phyloP scores from a whole-genome alignment of 2,888 invertebrate genomes.

The Lissonota sp. region DNA sequence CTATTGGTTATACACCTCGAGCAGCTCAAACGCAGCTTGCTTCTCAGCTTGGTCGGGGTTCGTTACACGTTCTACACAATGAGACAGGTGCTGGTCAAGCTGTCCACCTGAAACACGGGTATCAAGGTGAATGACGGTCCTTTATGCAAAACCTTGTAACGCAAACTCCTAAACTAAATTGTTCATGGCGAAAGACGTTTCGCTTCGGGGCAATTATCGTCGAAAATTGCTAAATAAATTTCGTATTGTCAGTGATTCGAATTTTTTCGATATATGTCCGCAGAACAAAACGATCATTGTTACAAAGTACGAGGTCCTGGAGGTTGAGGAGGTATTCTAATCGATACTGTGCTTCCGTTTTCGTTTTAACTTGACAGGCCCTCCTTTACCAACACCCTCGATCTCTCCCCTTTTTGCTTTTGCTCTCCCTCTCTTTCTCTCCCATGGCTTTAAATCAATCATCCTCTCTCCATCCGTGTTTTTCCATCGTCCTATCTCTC shows the following conservation, averaged over 20 bases:
- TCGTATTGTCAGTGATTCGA: no score
- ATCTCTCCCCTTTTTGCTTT: background rate
- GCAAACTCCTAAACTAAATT: constrained; percentile 6
- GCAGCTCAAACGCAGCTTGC: constrained; percentile 32
- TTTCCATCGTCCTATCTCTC: constrained; percentile 19
- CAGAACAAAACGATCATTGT: constrained; percentile 25
- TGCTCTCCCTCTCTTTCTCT: background rate
- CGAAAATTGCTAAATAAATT: no score
- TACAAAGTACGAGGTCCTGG: constrained; percentile 15
- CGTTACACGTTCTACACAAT: constrained; percentile 43
- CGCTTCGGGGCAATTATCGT: no score
- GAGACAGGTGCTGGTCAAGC: constrained; percentile 43
- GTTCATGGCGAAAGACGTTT: constrained; percentile 11
- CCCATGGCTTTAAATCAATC: constrained; percentile 43
- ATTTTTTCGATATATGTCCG: no score
- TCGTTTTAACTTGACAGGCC: constrained; percentile 40
- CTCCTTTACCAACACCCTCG: background rate
- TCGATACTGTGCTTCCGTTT: constrained; percentile 68
- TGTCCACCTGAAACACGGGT: constrained; percentile 14
- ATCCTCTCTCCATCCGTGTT: constrained; percentile 38
- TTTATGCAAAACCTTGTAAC: constrained; percentile 31
- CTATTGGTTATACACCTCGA: constrained; percentile 1
- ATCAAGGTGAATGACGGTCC: constrained; percentile 6
- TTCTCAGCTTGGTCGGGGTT: constrained; percentile 24
- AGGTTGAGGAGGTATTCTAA: constrained; percentile 67